Evolutionary conservation across 1,140 invertebrate species (phyloP).

Genomic region (Pachyrhynchus sulphureomaculatus): DNA sequence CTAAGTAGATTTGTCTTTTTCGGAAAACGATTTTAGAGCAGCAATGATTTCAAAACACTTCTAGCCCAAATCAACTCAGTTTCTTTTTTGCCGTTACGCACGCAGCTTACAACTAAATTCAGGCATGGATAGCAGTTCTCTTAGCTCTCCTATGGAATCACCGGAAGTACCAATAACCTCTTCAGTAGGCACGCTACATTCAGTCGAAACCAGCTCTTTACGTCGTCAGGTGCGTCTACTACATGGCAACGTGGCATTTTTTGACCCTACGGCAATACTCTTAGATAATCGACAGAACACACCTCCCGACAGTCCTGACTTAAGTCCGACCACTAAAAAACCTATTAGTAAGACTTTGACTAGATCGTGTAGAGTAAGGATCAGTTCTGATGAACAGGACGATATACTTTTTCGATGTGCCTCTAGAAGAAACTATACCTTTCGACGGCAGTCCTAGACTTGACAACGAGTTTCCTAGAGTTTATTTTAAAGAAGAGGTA

Average conservation of each 20-base stretch:
- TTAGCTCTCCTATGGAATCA: slow-evolving; percentile 71
- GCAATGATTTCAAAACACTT: background rate
- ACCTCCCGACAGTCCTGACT: slow-evolving; percentile 20
- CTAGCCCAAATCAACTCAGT: background rate
- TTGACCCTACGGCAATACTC: slow-evolving; percentile 20
- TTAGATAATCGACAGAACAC: slow-evolving; percentile 20
- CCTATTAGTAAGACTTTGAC: slow-evolving; percentile 29
- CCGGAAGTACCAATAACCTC: slow-evolving; percentile 63
- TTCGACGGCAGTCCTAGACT: background rate
- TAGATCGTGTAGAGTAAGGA: slow-evolving; percentile 11
- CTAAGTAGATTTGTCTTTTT: too few relatives aligned
- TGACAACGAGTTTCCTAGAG: background rate
- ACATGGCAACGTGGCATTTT: slow-evolving; percentile 39
- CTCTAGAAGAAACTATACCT: background rate
- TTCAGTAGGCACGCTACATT: slow-evolving; percentile 62
- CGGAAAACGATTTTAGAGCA: too few relatives aligned
- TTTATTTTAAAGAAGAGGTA: background rate
- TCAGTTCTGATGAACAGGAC: slow-evolving; percentile 19
- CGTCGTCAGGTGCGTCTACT: slow-evolving; percentile 54
- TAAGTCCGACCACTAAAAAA: background rate
- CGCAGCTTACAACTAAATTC: slow-evolving; percentile 50
- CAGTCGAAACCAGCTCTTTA: slow-evolving; percentile 58
- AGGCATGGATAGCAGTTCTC: slow-evolving; percentile 55
- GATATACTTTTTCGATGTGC: background rate
- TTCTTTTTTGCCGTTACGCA: slow-evolving; percentile 28